Conservation (phyloP, 2,797 vertebrate genomes). For the Pangasius djambal region DNA sequence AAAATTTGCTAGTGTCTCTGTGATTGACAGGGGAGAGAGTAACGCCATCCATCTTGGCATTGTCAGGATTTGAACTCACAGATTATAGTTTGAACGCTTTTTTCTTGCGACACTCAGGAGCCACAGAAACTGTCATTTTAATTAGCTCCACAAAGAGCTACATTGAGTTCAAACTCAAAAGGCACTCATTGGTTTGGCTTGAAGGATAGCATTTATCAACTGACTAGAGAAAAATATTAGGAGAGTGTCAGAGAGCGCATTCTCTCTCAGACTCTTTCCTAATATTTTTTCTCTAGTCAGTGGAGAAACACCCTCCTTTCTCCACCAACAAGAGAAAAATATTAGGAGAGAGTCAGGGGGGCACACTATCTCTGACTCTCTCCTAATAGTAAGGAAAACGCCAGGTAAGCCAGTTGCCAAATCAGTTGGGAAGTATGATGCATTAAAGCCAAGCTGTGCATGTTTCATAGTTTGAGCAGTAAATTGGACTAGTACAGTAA, state of each 20-base stretch:
- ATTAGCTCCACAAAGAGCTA: not conserved
- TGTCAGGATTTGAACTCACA: not conserved
- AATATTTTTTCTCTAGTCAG: not conserved
- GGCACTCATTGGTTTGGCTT: not conserved
- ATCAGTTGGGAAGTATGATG: too few relatives aligned
- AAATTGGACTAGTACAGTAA: too few relatives aligned
- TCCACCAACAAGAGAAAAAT: not conserved
- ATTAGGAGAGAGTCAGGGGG: not conserved
- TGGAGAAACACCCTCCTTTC: not conserved
- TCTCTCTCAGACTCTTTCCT: not conserved
- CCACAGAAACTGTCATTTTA: not conserved
- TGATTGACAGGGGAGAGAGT: not conserved
- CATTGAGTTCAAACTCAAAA: not conserved
- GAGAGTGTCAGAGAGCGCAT: not conserved
- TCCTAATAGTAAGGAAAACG: too few relatives aligned
- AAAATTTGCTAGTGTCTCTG: not conserved
- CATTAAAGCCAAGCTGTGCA: too few relatives aligned
- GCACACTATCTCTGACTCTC: too few relatives aligned
- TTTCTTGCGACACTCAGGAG: not conserved
- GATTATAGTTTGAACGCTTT: not conserved
- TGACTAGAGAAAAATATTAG: not conserved
- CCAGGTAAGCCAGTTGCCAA: too few relatives aligned
- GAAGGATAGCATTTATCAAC: not conserved
- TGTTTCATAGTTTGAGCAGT: too few relatives aligned
- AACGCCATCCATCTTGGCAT: not conserved